Evolutionary conservation across 2,113 vertebrate species (phyloP).

Genomic region (Stercorarius parasiticus): DNA sequence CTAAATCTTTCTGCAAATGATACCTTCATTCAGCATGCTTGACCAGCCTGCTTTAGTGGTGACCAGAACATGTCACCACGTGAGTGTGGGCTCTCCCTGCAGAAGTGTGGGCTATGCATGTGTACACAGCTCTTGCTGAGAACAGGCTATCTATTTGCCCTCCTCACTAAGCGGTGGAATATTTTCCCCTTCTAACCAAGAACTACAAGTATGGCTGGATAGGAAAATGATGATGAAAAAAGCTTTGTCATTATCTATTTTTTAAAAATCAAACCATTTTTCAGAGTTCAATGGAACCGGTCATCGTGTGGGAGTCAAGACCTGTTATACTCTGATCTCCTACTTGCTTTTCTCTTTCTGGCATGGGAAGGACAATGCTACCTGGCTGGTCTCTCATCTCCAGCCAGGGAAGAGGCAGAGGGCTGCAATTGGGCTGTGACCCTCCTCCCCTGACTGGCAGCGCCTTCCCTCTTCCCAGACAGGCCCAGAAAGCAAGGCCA

Average conservation of each 20-base stretch:
- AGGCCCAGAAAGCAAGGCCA: background rate
- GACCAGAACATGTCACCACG: fast-evolving
- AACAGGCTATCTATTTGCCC: background rate
- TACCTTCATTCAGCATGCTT: background rate
- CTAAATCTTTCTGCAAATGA: background rate
- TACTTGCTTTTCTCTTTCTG: background rate
- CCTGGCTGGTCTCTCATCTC: background rate
- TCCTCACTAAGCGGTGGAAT: background rate
- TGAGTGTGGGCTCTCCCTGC: background rate
- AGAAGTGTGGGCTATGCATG: fast-evolving
- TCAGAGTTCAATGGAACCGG: background rate
- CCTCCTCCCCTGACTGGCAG: background rate
- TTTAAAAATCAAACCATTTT: background rate
- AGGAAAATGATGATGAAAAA: background rate
- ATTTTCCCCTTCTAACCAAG: background rate
- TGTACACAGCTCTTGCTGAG: background rate
- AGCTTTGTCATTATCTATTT: background rate
- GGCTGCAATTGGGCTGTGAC: background rate
- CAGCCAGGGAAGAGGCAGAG: background rate
- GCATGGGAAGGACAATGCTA: fast-evolving
- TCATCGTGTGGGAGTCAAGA: background rate
- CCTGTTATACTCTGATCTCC: background rate
- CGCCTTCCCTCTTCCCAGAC: background rate
- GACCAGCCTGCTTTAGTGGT: background rate
- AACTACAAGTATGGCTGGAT: background rate